Evolutionary conservation across 2,888 invertebrate species (phyloP).

Genomic region (Hoplodrina ambigua): DNA sequence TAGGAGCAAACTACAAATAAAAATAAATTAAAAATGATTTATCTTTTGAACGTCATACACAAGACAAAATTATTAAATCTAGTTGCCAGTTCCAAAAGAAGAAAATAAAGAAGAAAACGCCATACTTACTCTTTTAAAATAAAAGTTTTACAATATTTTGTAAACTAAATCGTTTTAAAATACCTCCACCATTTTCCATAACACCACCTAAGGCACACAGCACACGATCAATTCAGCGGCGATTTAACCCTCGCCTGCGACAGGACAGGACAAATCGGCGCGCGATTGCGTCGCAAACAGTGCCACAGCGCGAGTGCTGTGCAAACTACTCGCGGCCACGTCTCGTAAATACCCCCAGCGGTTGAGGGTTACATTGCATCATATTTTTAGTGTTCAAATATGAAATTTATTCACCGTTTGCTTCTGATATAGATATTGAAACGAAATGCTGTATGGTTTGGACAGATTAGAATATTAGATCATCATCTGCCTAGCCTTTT

Average conservation of each 20-base stretch:
- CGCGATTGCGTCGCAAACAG: conserved; percentile 64
- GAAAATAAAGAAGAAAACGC: no score
- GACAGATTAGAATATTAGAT: no score
- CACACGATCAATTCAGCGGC: conserved; percentile 51
- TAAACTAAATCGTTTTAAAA: not conserved
- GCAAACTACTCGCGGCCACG: conserved; percentile 55
- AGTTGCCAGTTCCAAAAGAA: no score
- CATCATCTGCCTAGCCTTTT: no score
- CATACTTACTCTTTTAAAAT: no score
- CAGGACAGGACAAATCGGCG: conserved; percentile 53
- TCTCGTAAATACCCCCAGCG: conserved; percentile 48
- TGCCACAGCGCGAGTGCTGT: conserved; percentile 56
- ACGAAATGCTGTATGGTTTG: no score
- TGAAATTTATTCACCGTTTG: not conserved
- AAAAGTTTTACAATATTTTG: no score
- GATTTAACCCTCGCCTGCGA: conserved; percentile 52
- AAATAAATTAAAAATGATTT: no score
- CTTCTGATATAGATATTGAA: no score
- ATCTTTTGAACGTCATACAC: no score
- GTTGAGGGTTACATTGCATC: conserved; percentile 34
- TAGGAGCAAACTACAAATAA: no score
- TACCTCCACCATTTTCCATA: not conserved
- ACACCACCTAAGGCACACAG: not conserved
- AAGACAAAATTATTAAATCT: no score
- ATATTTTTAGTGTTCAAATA: conserved; percentile 39